Evolutionary conservation across 2,888 invertebrate genomes (phyloP), one percentile per base, ranked within the genome.

Genomic region (Hylaea fasciaria): DNA sequence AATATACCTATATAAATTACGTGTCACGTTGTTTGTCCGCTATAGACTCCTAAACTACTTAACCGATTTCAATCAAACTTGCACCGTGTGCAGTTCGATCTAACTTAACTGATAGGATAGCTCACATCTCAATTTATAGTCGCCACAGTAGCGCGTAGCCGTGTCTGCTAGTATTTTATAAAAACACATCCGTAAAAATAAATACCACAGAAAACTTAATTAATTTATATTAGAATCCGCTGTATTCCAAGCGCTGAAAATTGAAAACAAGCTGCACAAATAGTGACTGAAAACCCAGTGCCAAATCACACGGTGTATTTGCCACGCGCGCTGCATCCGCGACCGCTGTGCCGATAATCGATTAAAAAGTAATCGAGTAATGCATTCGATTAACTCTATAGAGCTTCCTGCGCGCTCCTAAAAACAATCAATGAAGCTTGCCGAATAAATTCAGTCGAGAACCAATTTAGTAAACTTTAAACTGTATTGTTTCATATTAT

Each of bases 341-440:
- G 13, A 46, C 46, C 41, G 17, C 51, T 22, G 11, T 9, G 13
- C 41, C 22, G 11, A 12, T 46, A 56, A 56, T 46, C 46, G 46
- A 57, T 57, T 57, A 28, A 57, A 57, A 57, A 56, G 32, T 54
- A 54, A 56, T 56, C 48, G 48, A 56, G 49, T 56, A 58, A 53
- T 44, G 47, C 37, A 59, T 39, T 45, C 59, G 49, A 54, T 49
- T 53, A 49, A 59, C 49, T 53, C 53, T 17, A 43, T 58, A 28
- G 37, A 48, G 47, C 28, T 52, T 50, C 12, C 32, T 45, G 51
- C 0, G n/a, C 44, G 16, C 10, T 16, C 13, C 47, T 52, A 47
- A 47, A 48, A 22, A 22, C 47, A 52, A 48, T 43, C 32, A 57
- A 51, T 40, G 50, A 40, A 45, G 29, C 45, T 40, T 2, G 13